phyloP scores from a whole-genome alignment of 2,888 invertebrate genomes.

The Cheilosia pagana region DNA sequence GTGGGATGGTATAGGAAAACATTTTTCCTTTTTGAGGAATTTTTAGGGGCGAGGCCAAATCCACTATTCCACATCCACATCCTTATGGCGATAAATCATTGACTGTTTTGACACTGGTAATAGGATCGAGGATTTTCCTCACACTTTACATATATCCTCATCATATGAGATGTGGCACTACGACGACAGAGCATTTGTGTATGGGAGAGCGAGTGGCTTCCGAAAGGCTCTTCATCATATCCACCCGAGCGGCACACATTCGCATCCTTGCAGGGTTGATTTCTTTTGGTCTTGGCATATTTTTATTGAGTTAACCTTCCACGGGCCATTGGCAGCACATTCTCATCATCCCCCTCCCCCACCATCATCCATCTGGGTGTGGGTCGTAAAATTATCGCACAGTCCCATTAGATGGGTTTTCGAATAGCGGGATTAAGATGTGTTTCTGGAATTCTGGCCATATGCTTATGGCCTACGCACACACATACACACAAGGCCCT shows the following conservation, averaged over 20 bases:
- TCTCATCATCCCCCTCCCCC: background rate
- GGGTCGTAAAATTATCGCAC: slow-evolving; percentile 73
- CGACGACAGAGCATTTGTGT: slow-evolving; percentile 1
- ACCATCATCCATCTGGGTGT: slow-evolving; percentile 7
- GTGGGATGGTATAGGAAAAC: slow-evolving; percentile 13
- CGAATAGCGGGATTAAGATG: slow-evolving; percentile 72
- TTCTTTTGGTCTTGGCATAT: slow-evolving; percentile 63
- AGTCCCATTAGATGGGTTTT: slow-evolving; percentile 68
- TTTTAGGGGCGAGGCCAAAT: background rate
- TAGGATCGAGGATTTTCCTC: slow-evolving; percentile 68
- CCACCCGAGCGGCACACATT: slow-evolving; percentile 52
- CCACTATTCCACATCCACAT: slow-evolving; percentile 6
- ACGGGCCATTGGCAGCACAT: slow-evolving; percentile 54
- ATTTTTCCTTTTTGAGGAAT: slow-evolving; percentile 24
- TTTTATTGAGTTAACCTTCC: slow-evolving; percentile 73
- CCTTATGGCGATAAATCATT: slow-evolving; percentile 69
- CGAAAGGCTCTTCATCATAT: slow-evolving; percentile 68
- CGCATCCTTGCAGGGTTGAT: slow-evolving; percentile 58
- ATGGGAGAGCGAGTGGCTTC: slow-evolving; percentile 33
- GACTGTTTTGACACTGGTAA: slow-evolving; percentile 73
- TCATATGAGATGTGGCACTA: slow-evolving; percentile 41
- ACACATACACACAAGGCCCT: slow-evolving; percentile 1
- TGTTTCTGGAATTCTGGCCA: slow-evolving; percentile 55
- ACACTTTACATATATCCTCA: slow-evolving; percentile 60
- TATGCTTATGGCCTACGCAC: slow-evolving; percentile 40